phyloP scores from a whole-genome alignment of 2,888 invertebrate genomes.

The Pimpla rufipes region DNA sequence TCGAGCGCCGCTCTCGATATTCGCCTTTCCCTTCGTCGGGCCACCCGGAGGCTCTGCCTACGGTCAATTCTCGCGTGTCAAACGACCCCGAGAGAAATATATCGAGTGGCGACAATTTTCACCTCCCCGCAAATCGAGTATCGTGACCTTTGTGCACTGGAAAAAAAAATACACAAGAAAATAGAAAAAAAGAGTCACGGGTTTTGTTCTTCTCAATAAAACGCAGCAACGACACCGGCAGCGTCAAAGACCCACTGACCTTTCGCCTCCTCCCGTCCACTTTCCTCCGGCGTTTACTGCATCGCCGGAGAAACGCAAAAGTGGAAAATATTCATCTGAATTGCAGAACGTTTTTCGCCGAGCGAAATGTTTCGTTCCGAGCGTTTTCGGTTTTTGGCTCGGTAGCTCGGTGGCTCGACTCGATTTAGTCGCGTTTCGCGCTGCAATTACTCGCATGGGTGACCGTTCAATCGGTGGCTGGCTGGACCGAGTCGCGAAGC shows the following conservation, averaged over 20 bases:
- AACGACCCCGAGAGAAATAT: not conserved
- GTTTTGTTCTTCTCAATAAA: conserved; percentile 3
- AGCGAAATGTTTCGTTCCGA: not conserved
- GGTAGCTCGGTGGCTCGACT: not conserved
- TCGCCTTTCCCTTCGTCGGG: conserved; percentile 14
- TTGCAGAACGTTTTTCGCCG: not conserved
- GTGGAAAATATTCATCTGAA: not conserved
- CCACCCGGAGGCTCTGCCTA: conserved; percentile 18
- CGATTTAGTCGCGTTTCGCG: conserved; percentile 6
- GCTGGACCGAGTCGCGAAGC: conserved; percentile 9
- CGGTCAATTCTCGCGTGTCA: conserved; percentile 30
- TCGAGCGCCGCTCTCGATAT: conserved; percentile 9
- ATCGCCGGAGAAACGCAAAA: not conserved
- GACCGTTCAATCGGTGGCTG: not conserved
- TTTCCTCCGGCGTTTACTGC: not conserved
- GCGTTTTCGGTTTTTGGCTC: not conserved
- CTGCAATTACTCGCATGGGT: conserved; percentile 18
- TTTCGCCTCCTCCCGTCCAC: not conserved
- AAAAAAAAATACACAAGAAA: not conserved
- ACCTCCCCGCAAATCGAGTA: conserved; percentile 3
- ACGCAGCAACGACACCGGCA: not conserved
- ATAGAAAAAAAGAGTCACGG: too few relatives aligned
- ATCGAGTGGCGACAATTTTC: not conserved
- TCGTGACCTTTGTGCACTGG: not conserved
- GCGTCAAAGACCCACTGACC: conserved; percentile 4